Base-by-base conservation (phyloP, 2,797 vertebrate species). In the Rachycentron canadum region DNA sequence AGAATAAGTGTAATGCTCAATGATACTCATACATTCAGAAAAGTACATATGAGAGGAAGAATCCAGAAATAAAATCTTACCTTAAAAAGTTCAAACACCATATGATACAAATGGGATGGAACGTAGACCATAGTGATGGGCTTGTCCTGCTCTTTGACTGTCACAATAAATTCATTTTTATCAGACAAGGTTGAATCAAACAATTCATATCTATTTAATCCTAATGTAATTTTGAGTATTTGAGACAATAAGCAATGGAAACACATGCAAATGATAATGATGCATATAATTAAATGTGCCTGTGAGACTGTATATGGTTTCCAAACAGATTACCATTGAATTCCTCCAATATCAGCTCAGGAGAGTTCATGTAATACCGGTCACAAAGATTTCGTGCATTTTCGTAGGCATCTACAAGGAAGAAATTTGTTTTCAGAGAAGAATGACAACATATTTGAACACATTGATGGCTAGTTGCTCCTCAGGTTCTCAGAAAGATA, bases 21-120 rank as follows among this genome's bases (percentile, higher is more conserved):
- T 36, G 25, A 25, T 14, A 19, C 4, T n/a, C 40, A 7, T 28
- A 67, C 13, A 26, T n/a, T 41, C 25, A 28, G 14, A 49, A 23
- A 2, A 13, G 11, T 40, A 25, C 30, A 26, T 8, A 11, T n/a
- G 8, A n/a, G 4, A 38, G 28, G 10, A 60, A 16, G 6, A 7
- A 6, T 7, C 60, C 0, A 40, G 43, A 43, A 74, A 28, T 2
- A 2, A 32, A 70, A 41, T 41, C 69, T 56, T 90, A 99, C 98
- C 97, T 99, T 99, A 92, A 99, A 99, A 85, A 99, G 97, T 91
- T 99, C 98, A 91, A 99, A 99, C 88, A 99, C 95, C 98, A 99
- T 99, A 86, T 99, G 98, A 92, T 99, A 99, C 73, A 99, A 94
- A 92, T 99, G 98, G 43, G 98, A 99, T 14, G 98, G 98, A 70